Conservation (phyloP, 2,113 vertebrate species). For the Spizaetus ornatus region DNA sequence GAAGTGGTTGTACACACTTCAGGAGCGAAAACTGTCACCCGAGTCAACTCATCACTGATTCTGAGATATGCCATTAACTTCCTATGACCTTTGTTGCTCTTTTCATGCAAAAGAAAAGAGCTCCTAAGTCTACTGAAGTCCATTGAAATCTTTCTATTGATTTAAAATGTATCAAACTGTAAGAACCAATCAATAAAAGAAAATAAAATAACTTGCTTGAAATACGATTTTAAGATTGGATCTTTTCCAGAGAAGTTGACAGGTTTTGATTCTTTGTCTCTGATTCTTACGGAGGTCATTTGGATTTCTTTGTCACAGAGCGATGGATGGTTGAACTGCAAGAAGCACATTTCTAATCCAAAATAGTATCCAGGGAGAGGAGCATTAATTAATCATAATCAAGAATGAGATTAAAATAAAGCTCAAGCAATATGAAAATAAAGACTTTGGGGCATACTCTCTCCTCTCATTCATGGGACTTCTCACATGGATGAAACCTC, state of each 20-base stretch:
- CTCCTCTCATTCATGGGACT: background rate
- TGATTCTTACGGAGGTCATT: background rate
- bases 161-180: background rate
- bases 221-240: background rate
- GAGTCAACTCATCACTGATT: background rate
- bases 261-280: background rate
- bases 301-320: background rate
- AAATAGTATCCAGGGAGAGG: background rate
- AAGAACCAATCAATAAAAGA: background rate
- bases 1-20: background rate
- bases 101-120: background rate
- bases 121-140: background rate
- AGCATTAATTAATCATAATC: slow-evolving; percentile 28
- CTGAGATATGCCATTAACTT: background rate
- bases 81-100: background rate
- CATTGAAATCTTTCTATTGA: background rate
- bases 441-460: background rate
- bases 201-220: background rate
- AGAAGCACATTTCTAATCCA: background rate
- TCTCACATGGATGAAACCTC: background rate
- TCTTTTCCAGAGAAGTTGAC: background rate
- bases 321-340: background rate
- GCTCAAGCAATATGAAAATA: slow-evolving; percentile 7
- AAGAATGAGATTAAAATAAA: slow-evolving; percentile 41
- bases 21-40: background rate